These are phyloP conservation scores for Sceloporus tristichus DNA, from an alignment of 2,113 vertebrate species.

Conservation along the genomic window DNA sequence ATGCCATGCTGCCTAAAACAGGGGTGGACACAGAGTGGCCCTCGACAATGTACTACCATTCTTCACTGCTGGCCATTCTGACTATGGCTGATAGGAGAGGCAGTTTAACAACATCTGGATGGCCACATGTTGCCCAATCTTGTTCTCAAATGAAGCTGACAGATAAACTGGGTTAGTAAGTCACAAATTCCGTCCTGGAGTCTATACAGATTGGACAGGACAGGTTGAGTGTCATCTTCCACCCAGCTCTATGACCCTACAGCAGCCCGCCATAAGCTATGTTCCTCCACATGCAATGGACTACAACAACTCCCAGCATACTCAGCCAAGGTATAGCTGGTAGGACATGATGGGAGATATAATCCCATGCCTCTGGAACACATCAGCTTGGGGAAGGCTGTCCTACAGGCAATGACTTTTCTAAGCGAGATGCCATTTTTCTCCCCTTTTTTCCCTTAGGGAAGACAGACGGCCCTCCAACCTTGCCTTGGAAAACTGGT, in stretches of 20 bases:
- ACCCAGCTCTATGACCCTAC: neutral
- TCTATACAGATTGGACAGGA: neutral
- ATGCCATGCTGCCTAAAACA: neutral
- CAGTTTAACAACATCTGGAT: no score
- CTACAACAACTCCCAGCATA: neutral
- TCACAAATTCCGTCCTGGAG: neutral
- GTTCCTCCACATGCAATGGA: neutral
- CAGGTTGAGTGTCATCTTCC: neutral
- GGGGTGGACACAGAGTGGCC: no score
- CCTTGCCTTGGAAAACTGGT: neutral
- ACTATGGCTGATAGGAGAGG: no score
- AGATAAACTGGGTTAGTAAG: no score
- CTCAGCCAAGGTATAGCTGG: neutral
- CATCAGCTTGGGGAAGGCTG: neutral
- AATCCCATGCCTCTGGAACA: neutral
- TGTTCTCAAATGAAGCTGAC: neutral
- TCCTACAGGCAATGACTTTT: neutral
- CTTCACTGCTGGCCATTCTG: no score
- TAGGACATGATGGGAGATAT: neutral
- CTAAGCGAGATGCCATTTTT: neutral
- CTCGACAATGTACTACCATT: no score
- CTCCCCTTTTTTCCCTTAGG: neutral
- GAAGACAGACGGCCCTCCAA: slow-evolving; percentile 1
- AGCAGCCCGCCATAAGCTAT: neutral
- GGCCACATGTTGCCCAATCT: no score